A percentile compares a stretch with the other conserved stretches of the same genome.
Conservation (phyloP, 2,888 invertebrate genomes). For the Caenorhabditis wallacei region DNA sequence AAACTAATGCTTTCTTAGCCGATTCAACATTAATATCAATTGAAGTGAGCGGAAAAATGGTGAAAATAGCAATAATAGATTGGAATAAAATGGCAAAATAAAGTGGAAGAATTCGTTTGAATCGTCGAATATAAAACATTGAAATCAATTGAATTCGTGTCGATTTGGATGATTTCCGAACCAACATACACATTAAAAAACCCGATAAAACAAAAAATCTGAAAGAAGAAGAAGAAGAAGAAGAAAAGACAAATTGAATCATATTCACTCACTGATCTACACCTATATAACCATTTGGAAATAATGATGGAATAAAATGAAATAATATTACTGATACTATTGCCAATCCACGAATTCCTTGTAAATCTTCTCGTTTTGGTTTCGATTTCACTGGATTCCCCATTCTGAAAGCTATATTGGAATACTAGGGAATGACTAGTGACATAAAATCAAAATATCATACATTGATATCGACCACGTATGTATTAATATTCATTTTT, state of each 20-base stretch:
- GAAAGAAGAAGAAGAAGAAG: neutral
- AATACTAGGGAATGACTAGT: too few relatives aligned
- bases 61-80: neutral
- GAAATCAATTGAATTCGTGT: neutral
- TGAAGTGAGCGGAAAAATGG: neutral
- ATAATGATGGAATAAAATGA: neutral
- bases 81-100: slow-evolving; percentile 3
- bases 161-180: neutral
- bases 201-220: slow-evolving; percentile 39
- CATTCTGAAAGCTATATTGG: neutral
- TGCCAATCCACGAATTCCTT: neutral
- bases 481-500: too few relatives aligned
- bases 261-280: neutral
- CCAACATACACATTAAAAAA: slow-evolving; percentile 15
- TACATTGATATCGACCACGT: too few relatives aligned
- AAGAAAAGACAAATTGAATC: neutral
- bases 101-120: slow-evolving; percentile 16
- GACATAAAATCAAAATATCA: too few relatives aligned
- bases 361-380: neutral
- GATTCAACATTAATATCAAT: slow-evolving; percentile 3
- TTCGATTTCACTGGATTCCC: too few relatives aligned
- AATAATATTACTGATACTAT: neutral
- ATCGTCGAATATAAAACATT: slow-evolving; percentile 6
- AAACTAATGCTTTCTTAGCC: neutral
- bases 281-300: neutral